phyloP scores from a whole-genome alignment of 2,888 invertebrate species.

The Drosophila austrosaltans region DNA sequence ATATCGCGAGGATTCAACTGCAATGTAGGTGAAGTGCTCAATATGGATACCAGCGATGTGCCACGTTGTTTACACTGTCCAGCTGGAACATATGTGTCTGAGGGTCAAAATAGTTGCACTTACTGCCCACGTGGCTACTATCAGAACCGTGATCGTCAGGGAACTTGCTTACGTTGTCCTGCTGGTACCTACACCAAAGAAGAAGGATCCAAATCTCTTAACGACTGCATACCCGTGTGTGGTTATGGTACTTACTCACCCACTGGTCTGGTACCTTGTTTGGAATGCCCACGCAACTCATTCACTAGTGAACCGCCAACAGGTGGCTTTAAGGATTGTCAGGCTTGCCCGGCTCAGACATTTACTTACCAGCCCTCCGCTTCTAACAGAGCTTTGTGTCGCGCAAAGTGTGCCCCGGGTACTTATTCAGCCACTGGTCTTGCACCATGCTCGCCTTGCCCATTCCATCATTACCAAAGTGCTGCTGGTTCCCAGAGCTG shows the following conservation, averaged over 20 bases:
- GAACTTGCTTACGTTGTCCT: constrained; percentile 94
- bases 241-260: constrained; percentile 98
- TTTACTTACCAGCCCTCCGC: constrained; percentile 97
- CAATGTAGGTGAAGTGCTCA: constrained; percentile 95
- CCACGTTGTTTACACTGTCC: constrained; percentile 98
- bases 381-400: constrained; percentile 90
- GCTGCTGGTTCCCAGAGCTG: constrained; percentile 93
- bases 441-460: constrained; percentile 96
- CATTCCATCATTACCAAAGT: constrained; percentile 95
- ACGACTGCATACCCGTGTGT: constrained; percentile 96
- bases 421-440: constrained; percentile 96
- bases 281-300: constrained; percentile 96
- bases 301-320: constrained; percentile 94
- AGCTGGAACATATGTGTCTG: constrained; percentile 96
- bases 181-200: constrained; percentile 96
- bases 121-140: constrained; percentile 96
- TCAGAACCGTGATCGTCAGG: constrained; percentile 96
- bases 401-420: constrained; percentile 94
- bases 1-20: constrained; percentile 96
- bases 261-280: constrained; percentile 95
- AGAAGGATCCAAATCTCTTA: constrained; percentile 93
- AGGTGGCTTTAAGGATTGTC: constrained; percentile 96
- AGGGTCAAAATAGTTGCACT: constrained; percentile 95
- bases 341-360: constrained; percentile 94
- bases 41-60: constrained; percentile 95